phyloP scores from a whole-genome alignment of 2,113 vertebrate species.

The Ornithorhynchus anatinus region DNA sequence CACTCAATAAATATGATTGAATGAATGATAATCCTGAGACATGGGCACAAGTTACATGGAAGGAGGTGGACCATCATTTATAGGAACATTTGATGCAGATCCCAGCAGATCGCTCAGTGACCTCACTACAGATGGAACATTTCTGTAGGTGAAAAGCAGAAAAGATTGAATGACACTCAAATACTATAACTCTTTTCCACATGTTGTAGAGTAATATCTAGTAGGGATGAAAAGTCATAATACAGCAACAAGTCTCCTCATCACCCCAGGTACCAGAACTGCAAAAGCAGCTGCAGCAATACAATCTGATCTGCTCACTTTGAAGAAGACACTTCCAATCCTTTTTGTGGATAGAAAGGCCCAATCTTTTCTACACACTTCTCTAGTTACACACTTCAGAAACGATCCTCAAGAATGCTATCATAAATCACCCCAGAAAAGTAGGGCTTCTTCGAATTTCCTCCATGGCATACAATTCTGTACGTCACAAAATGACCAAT shows the following conservation, averaged over 20 bases:
- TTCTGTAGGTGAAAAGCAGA: constrained; percentile 76
- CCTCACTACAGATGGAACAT: constrained; percentile 90
- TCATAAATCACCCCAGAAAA: not conserved
- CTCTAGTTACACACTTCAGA: not conserved
- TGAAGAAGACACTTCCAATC: constrained; percentile 5
- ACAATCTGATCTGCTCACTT: not conserved
- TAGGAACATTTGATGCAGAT: constrained; percentile 96
- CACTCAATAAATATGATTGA: no score
- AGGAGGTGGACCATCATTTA: constrained; percentile 88
- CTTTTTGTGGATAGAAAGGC: not conserved
- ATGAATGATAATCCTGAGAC: constrained; percentile 92
- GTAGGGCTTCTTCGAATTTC: not conserved
- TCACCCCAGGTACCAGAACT: not conserved
- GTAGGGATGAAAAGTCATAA: not conserved
- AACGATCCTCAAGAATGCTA: not conserved
- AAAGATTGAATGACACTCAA: constrained; percentile 1
- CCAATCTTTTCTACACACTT: not conserved
- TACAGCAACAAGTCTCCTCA: constrained; percentile 1
- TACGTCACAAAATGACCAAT: not conserved
- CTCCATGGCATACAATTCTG: not conserved
- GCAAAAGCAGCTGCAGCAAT: not conserved
- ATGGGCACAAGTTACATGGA: constrained; percentile 96
- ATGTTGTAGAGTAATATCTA: constrained; percentile 7
- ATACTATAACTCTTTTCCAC: not conserved
- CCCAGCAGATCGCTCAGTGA: constrained; percentile 83